These are phyloP conservation scores for Drosophila lini DNA, from an alignment of 1,140 invertebrate species.

Conservation along the genomic window DNA sequence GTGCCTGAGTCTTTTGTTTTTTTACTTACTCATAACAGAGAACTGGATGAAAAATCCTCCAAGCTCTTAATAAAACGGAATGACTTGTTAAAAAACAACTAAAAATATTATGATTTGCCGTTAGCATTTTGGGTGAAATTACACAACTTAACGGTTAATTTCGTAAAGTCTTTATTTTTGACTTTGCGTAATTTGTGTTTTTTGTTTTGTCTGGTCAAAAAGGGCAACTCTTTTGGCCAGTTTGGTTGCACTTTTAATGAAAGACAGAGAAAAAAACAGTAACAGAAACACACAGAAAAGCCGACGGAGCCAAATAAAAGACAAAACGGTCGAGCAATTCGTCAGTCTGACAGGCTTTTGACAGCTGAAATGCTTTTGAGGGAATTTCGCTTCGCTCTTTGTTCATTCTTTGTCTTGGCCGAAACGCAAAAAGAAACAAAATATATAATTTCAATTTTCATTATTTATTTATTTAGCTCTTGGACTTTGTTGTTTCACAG, in stretches of 20 bases:
- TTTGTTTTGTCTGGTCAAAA: slow-evolving; percentile 4
- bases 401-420: slow-evolving; percentile 54
- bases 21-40: slow-evolving; percentile 35
- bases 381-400: slow-evolving; percentile 53
- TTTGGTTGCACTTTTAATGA: slow-evolving; percentile 43
- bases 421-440: background rate
- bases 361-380: slow-evolving; percentile 56
- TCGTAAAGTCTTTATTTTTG: slow-evolving; percentile 36
- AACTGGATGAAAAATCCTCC: slow-evolving; percentile 26
- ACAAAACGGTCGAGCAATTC: slow-evolving; percentile 57
- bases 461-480: slow-evolving; percentile 45
- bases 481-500: slow-evolving; percentile 38
- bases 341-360: slow-evolving; percentile 63
- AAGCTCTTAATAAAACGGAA: slow-evolving; percentile 32
- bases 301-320: slow-evolving; percentile 35
- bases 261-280: slow-evolving; percentile 13
- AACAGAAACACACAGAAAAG: slow-evolving; percentile 23
- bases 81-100: slow-evolving; percentile 45
- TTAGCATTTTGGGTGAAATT: slow-evolving; percentile 58
- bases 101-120: slow-evolving; percentile 33
- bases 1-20: slow-evolving; percentile 57
- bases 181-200: slow-evolving; percentile 40
- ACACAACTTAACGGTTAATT: slow-evolving; percentile 66
- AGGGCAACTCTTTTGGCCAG: slow-evolving; percentile 14
- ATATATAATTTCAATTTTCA: slow-evolving; percentile 42